Base-by-base conservation (phyloP, 92 coral and sea anemone genomes). In the Heteractis magnifica region DNA sequence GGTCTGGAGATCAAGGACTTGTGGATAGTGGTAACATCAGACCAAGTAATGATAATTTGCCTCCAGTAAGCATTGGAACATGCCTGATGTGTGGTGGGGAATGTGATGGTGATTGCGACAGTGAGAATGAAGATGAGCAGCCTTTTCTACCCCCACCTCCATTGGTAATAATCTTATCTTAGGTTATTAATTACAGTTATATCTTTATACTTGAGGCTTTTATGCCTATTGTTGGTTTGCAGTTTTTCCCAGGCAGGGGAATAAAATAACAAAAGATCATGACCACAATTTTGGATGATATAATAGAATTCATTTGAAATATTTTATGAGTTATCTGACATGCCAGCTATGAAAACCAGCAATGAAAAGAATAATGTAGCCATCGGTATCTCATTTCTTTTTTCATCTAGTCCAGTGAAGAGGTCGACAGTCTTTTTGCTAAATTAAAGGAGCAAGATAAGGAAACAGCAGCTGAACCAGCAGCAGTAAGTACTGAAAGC, bases 371-470 rank as follows among this genome's bases (percentile, higher is more conserved):
- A 2, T 34, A 34, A 34, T 2, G 1, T 34, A 34, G 44, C 44
- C 44, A 34, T 34, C 44, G 1, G 44, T 62, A 18, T 23, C 6
- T 62, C 18, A 59, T 15, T 62, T 18, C 70, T 62, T 62, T 16
- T n/a, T n/a, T 75, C 51, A 55, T 68, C 0, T 53, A 89, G 92
- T 72, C 79, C 64, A 79, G 60, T 77, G 90, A 79, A 9, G 91
- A 85, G 70, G 81, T 93, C 70, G 95, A 93, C 83, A 74, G 85
- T 65, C 85, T 93, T 59, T 93, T 93, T 85, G 94, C 90, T 15
- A 82, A 82, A 48, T 75, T 93, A 49, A 82, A 84, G 56, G 98
- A 93, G 75, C 87, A 89, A 85, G 92, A 91, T 87, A 93, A 93
- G 68, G 81, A 88, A 4, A 72, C 93, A 16, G 83, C 82, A 84